Evolutionary conservation across 2,113 vertebrate species (phyloP), one percentile per base, ranked within the genome.

Genomic region (Pseudolaguvia tuberculata): DNA sequence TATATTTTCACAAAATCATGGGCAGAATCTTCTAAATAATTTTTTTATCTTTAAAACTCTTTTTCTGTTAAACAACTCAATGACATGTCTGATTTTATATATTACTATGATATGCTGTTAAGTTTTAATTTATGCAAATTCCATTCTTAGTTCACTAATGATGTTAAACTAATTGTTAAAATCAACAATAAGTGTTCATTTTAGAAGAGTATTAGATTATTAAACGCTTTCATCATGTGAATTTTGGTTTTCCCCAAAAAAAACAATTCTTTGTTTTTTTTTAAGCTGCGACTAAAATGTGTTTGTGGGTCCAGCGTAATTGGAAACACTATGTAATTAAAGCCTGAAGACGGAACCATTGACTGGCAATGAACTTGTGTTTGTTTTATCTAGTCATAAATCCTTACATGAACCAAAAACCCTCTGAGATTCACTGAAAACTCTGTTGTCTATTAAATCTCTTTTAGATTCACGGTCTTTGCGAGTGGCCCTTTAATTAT

Each of bases 191-290:
- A 31, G 0, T 55, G 61, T 11, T 42, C 45, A 31, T 56, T 66
- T 66, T 74, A 17, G 15, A 45, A 47, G 3, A 42, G 18, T 42
- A 66, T 66, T 55, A 56, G 20, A 66, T 61, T 66, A 66, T 74
- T 74, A 55, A 74, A 66, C 50, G 27, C 31, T 27, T 73, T 20
- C 29, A 73, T 74, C 59, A 66, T 20, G 4, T 14, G 10, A 18
- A 50, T 21, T 74, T 47, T 27, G 27, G 52, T 13, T 7, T 11
- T 42, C 58, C 0, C 15, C 25, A 61, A 31, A n/a, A n/a, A 72
- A 72, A 4, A 17, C 48, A 72, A 67, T 67, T 67, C 27, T 67
- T 67, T 67, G 63, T 45, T 45, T 27, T 67, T 67, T 42, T 42
- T 42, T 42, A 25, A n/a, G 45, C 62, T 47, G 23, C 20, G 27